A percentile compares a stretch with the other conserved stretches of the same genome.
Evolutionary conservation across 2,797 vertebrate genomes (phyloP).

Genomic region (Yasuhikotakia modesta): DNA sequence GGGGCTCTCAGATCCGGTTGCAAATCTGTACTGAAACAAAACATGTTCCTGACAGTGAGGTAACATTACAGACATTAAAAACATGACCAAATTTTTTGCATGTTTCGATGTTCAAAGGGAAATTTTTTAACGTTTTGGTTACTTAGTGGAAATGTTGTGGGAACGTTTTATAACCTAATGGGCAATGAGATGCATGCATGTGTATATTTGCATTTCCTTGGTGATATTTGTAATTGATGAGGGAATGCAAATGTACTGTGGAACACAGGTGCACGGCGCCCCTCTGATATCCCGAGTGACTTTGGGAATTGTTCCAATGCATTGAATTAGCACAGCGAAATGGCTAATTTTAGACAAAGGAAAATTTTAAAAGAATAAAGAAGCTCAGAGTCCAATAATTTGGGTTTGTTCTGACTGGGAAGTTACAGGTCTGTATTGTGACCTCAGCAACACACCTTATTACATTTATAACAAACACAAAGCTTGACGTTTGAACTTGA

Average conservation of each 20-base stretch:
- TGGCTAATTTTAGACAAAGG: not conserved
- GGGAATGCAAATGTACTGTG: not conserved
- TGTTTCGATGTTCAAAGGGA: too few relatives aligned
- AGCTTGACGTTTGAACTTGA: constrained; percentile 25
- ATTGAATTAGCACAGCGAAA: not conserved
- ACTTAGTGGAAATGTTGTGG: too few relatives aligned
- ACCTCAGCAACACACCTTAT: not conserved
- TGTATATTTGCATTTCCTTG: not conserved
- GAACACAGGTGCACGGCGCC: not conserved
- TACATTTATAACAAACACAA: not conserved
- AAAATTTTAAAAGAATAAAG: not conserved
- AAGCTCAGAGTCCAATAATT: not conserved
- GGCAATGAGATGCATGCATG: not conserved
- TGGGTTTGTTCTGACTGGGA: not conserved
- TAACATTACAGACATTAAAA: too few relatives aligned
- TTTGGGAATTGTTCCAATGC: not conserved
- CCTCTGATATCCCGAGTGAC: not conserved
- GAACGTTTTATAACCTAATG: too few relatives aligned
- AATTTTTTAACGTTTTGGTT: too few relatives aligned
- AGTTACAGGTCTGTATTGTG: not conserved
- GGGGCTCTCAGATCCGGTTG: too few relatives aligned
- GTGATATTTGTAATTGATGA: not conserved
- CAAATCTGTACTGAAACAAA: too few relatives aligned
- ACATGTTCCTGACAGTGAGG: not conserved
- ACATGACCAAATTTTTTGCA: too few relatives aligned